Base-by-base conservation (phyloP, 2,888 invertebrate genomes). In the Panzeria rudis region DNA sequence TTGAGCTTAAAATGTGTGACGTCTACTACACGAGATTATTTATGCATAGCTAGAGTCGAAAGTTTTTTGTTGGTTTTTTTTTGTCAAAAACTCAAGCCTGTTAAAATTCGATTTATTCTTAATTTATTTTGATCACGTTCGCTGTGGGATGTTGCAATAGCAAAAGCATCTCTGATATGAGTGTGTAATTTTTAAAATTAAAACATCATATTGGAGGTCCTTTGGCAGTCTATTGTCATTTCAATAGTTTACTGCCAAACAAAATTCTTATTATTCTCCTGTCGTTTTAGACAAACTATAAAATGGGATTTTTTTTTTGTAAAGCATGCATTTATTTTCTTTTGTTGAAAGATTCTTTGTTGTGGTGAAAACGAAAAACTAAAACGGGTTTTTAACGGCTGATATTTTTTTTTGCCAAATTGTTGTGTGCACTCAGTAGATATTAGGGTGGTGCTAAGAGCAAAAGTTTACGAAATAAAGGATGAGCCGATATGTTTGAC, bases 51-150 rank as follows among this genome's bases (percentile, higher is more conserved):
- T 11, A 38, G 38, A 11, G 38, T 13, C 13, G 38, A 11, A 38
- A 13, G 3, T 13, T 8, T 38, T n/a, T n/a, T n/a, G n/a, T n/a
- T n/a, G n/a, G 11, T 38, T n/a, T 44, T 44, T 44, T 44, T 5
- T 44, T 15, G 44, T 15, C 15, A 44, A 1, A 44, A 44, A n/a
- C 44, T n/a, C 15, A 3, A 41, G 13, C n/a, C n/a, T 47, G 47
- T 8, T 6, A 47, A 2, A 20, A 32, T n/a, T 35, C 15, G 7
- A 20, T 15, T 32, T 66, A 2, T 32, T 50, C 20, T n/a, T 15
- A 17, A 41, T 25, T 15, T 38, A 47, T 59, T 59, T 59, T 4
- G 29, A 59, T 72, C 72, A 72, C 72, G 72, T 72, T 71, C 25
- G 13, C 41, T 56, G 54, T 50, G 29, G 41, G 7, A 17, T n/a